A percentile compares a stretch with the other conserved stretches of the same genome.
phyloP scores from a whole-genome alignment of 2,797 vertebrate species.

The Brachymystax lenok region DNA sequence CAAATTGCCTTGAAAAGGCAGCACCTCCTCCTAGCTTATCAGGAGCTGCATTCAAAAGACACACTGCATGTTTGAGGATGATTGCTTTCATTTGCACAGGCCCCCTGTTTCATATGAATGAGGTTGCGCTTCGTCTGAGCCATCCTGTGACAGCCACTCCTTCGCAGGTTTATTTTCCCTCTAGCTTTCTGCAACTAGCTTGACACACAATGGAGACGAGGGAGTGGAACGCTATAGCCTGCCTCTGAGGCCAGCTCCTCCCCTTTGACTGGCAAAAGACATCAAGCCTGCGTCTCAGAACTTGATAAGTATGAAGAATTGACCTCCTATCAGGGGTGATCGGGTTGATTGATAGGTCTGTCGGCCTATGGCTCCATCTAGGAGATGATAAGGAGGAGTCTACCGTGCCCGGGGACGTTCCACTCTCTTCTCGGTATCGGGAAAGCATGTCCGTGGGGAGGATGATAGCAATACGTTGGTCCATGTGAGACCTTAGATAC shows the following conservation, averaged over 20 bases:
- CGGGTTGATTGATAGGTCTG: slow-evolving; percentile 21
- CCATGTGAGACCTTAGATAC: not conserved
- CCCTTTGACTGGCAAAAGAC: slow-evolving; percentile 13
- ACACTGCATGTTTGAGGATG: slow-evolving; percentile 32
- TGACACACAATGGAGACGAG: slow-evolving; percentile 9
- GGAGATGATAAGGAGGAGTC: slow-evolving; percentile 20
- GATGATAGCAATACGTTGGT: not conserved
- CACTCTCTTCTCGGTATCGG: not conserved
- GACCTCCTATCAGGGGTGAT: slow-evolving; percentile 35
- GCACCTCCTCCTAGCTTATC: slow-evolving; percentile 15
- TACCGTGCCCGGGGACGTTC: not conserved
- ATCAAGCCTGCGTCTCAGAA: slow-evolving; percentile 16
- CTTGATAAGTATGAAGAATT: slow-evolving; percentile 19
- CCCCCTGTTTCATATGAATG: slow-evolving; percentile 67
- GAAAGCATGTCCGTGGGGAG: not conserved
- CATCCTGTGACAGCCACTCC: slow-evolving; percentile 3
- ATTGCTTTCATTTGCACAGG: slow-evolving; percentile 45
- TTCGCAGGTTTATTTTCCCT: slow-evolving; percentile 13
- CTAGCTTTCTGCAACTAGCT: not conserved
- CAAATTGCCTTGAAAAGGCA: slow-evolving; percentile 24
- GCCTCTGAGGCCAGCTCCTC: slow-evolving; percentile 10
- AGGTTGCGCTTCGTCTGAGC: slow-evolving; percentile 3
- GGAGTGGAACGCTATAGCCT: not conserved
- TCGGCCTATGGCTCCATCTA: not conserved
- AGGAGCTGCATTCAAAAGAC: slow-evolving; percentile 11